A percentile compares a stretch with the other conserved stretches of the same genome.
These are phyloP conservation scores for Proisotoma minuta DNA, from an alignment of 2,888 invertebrate species.

Conservation along the genomic window DNA sequence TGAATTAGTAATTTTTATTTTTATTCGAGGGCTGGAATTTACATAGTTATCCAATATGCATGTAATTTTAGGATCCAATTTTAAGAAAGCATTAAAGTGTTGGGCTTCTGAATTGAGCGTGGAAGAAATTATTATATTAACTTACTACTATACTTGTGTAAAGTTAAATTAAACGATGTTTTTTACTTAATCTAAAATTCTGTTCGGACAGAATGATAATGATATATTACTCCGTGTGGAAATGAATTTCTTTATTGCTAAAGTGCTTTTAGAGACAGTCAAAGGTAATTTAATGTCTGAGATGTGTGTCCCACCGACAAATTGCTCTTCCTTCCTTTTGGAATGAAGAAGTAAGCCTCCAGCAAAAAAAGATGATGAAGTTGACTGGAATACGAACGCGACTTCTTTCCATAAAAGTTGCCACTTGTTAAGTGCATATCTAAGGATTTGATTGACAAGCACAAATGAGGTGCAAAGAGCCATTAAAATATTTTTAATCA, in stretches of 20 bases:
- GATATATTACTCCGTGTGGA: conserved; percentile 1
- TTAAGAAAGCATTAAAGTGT: no score
- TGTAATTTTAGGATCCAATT: no score
- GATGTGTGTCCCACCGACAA: conserved; percentile 16
- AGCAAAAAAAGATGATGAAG: conserved; percentile 8
- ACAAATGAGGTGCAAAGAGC: conserved; percentile 29
- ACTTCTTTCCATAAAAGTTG: not conserved
- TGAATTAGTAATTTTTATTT: no score
- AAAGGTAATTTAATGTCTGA: conserved; percentile 8
- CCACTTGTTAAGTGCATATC: not conserved
- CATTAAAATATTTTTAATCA: conserved; percentile 27
- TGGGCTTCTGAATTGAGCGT: no score
- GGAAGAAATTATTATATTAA: no score
- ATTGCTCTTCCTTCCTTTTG: conserved; percentile 10
- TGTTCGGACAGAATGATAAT: not conserved
- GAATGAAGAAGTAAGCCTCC: conserved; percentile 1
- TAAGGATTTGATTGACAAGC: conserved; percentile 22
- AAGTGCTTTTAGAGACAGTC: conserved; percentile 3
- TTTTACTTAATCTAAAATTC: not conserved
- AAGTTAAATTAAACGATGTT: not conserved
- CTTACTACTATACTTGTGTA: no score
- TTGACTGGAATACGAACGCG: no score
- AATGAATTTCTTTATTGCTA: not conserved
- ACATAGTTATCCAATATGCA: no score
- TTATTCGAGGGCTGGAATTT: no score